Evolutionary conservation across 2,888 invertebrate genomes (phyloP), one percentile per base, ranked within the genome.

Genomic region (Cheilosia variabilis): DNA sequence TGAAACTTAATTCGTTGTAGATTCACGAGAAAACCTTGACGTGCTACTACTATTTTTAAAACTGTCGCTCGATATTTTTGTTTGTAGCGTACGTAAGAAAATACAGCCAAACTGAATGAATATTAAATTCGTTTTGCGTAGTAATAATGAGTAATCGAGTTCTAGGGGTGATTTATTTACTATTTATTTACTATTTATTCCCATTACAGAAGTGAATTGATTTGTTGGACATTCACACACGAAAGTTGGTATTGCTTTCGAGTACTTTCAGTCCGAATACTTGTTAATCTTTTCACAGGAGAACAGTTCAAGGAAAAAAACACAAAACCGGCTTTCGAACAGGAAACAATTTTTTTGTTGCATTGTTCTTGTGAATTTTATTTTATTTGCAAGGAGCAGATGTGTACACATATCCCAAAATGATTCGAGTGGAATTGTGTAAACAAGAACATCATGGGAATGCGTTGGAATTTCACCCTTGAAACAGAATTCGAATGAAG

Each of bases 61-160:
- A 22, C 50, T 22, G 50, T 22, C 22, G 9, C 10, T 50, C 22
- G 22, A 15, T 52, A 15, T 6, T 13, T 22, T 22, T 52, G 13
- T 24, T 52, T 22, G 0, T 4, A 22, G n/a, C 9, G 17, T 31
- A 55, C 22, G 2, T 24, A 13, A 37, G 19, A 37, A 19, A 47
- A 52, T 15, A 37, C 34, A 31, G 50, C 27, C 15, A n/a, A 47
- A 57, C 7, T 2, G 4, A 13, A 13, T 47, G 45, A 43, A 47
- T 69, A 55, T 17, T 31, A 37, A 41, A 55, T 53, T 55, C 6
- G 15, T 15, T 43, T 13, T 58, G 57, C 45, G 58, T 57, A n/a
- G 34, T 34, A 34, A 24, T 37, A 69, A 53, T 55, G 53, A 75
- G 65, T 75, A 75, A 75, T 75, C n/a, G 57, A 57, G 55, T 65